Evolutionary conservation across 2,113 vertebrate genomes (phyloP).

Genomic region (Corythoichthys intestinalis): DNA sequence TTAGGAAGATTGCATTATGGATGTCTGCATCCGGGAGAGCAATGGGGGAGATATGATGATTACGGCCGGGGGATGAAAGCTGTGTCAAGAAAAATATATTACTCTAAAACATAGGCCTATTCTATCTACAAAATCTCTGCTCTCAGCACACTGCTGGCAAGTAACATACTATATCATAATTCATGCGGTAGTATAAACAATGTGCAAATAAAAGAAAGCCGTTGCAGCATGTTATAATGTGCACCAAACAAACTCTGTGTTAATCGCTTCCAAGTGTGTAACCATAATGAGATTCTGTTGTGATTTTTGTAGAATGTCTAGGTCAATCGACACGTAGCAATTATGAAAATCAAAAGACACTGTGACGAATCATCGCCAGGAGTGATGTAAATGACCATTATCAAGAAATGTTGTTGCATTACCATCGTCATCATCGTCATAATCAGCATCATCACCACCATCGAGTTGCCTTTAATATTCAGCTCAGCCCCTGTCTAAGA

Average conservation of each 20-base stretch:
- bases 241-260: slow-evolving; percentile 35
- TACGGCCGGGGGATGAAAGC: slow-evolving; percentile 77
- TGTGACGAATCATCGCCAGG: slow-evolving; percentile 44
- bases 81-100: slow-evolving; percentile 76
- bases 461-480: slow-evolving; percentile 65
- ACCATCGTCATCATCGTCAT: slow-evolving; percentile 31
- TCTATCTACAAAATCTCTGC: slow-evolving; percentile 70
- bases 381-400: slow-evolving; percentile 54
- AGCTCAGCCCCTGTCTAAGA: slow-evolving; percentile 51
- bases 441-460: slow-evolving; percentile 35
- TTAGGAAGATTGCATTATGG: slow-evolving; percentile 82
- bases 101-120: slow-evolving; percentile 70
- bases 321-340: slow-evolving; percentile 27
- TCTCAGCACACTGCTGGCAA: slow-evolving; percentile 59
- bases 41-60: slow-evolving; percentile 79
- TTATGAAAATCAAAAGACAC: slow-evolving; percentile 57
- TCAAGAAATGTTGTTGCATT: slow-evolving; percentile 39
- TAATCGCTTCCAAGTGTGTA: slow-evolving; percentile 50
- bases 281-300: slow-evolving; percentile 35
- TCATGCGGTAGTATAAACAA: slow-evolving; percentile 50
- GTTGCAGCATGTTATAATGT: slow-evolving; percentile 30
- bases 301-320: slow-evolving; percentile 34
- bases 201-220: slow-evolving; percentile 30
- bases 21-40: slow-evolving; percentile 80
- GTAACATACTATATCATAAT: slow-evolving; percentile 52